A percentile compares a stretch with the other conserved stretches of the same genome.
phyloP scores from a whole-genome alignment of 2,797 vertebrate genomes.

The Acrossocheilus wenchowensis region DNA sequence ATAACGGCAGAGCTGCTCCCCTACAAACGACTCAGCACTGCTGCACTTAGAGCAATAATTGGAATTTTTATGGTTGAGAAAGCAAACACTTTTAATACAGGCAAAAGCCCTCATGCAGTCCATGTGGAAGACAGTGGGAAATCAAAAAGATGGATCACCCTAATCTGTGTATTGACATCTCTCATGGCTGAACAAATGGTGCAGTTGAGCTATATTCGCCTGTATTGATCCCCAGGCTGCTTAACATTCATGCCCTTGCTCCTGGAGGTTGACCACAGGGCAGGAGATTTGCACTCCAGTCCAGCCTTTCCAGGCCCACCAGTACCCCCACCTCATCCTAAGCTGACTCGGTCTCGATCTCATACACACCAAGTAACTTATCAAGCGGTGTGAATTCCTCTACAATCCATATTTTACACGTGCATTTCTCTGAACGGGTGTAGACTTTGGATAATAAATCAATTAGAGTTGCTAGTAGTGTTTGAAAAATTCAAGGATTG shows the following conservation, averaged over 20 bases:
- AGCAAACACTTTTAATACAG: slow-evolving; percentile 90
- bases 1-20: slow-evolving; percentile 73
- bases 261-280: slow-evolving; percentile 86
- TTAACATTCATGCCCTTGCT: slow-evolving; percentile 92
- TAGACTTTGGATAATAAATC: slow-evolving; percentile 4
- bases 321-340: slow-evolving; percentile 63
- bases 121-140: slow-evolving; percentile 86
- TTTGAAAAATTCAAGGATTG: slow-evolving; percentile 13
- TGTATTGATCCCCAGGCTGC: slow-evolving; percentile 88
- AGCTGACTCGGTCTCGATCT: slow-evolving; percentile 44
- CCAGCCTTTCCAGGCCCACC: slow-evolving; percentile 75
- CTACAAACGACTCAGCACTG: slow-evolving; percentile 80
- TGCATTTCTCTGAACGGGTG: slow-evolving; percentile 7
- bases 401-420: slow-evolving; percentile 15
- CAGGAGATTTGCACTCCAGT: slow-evolving; percentile 82
- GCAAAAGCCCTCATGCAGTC: slow-evolving; percentile 84
- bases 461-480: slow-evolving; percentile 1
- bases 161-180: slow-evolving; percentile 97
- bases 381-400: slow-evolving; percentile 64
- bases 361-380: slow-evolving; percentile 75
- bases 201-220: slow-evolving; percentile 97
- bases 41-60: slow-evolving; percentile 88
- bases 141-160: slow-evolving; percentile 96
- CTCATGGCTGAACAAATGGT: slow-evolving; percentile 97
- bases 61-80: slow-evolving; percentile 90